Percentiles rank a stretch among this genome's conserved stretches.
phyloP scores from a whole-genome alignment of 2,113 vertebrate species.

The Triplophysa dalaica region DNA sequence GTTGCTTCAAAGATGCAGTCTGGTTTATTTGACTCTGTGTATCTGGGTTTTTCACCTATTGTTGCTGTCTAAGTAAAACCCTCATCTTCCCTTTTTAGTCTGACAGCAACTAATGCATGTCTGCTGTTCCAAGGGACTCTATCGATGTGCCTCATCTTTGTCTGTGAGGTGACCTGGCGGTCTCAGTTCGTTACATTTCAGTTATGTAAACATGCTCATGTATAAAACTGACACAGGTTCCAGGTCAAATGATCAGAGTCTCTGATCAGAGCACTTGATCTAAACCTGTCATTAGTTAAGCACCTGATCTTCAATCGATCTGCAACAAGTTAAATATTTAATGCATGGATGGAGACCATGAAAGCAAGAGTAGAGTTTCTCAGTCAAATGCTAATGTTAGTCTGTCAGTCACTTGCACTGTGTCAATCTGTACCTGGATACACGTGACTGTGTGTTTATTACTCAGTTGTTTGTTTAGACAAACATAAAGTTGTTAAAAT shows the following conservation, averaged over 20 bases:
- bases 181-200: not conserved
- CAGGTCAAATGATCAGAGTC: constrained; percentile 27
- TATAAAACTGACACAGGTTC: constrained; percentile 2
- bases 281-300: constrained; percentile 33
- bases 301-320: constrained; percentile 33
- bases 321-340: constrained; percentile 38
- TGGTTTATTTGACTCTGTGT: not conserved
- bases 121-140: not conserved
- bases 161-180: constrained; percentile 2
- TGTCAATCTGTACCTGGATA: constrained; percentile 10
- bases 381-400: constrained; percentile 21
- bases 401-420: constrained; percentile 24
- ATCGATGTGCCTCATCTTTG: not conserved
- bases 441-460: constrained; percentile 1
- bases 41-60: not conserved
- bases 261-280: constrained; percentile 32
- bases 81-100: too few species aligned
- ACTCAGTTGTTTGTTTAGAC: too few species aligned
- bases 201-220: not conserved
- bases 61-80: too few species aligned
- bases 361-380: constrained; percentile 40
- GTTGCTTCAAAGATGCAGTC: not conserved
- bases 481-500: not conserved
- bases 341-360: constrained; percentile 39
- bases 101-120: not conserved